Evolutionary conservation across 2,113 vertebrate species (phyloP).

Genomic region (Eidolon helvum): DNA sequence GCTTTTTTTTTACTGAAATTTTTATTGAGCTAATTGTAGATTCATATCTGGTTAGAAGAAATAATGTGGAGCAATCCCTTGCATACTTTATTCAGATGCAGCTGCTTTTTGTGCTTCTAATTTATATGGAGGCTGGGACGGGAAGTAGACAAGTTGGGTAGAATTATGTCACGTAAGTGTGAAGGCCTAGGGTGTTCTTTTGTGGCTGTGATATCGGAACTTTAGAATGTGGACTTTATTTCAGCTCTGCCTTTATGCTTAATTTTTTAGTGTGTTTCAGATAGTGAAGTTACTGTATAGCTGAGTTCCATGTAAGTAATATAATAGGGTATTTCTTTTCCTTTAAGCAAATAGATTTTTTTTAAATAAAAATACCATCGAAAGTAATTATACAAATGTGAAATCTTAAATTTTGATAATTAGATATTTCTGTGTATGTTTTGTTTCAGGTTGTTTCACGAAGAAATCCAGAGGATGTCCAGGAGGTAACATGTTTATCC

Average conservation of each 20-base stretch:
- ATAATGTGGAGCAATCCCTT: not conserved
- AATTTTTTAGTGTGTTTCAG: not conserved
- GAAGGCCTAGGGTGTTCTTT: not conserved
- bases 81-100: not conserved
- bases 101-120: not conserved
- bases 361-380: not conserved
- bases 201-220: not conserved
- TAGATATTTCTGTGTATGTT: slow-evolving; percentile 57
- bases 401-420: slow-evolving; percentile 33
- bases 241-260: not conserved
- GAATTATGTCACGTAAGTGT: not conserved
- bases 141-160: not conserved
- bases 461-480: slow-evolving; percentile 96
- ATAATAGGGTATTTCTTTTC: not conserved
- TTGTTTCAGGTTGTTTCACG: slow-evolving; percentile 95
- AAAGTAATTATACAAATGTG: slow-evolving; percentile 16
- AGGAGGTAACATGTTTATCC: slow-evolving; percentile 91
- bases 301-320: not conserved
- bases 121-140: not conserved
- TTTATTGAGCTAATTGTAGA: not conserved
- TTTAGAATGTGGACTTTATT: not conserved
- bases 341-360: slow-evolving; percentile 38
- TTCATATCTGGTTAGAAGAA: not conserved
- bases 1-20: not conserved
- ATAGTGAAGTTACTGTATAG: not conserved